Conservation (phyloP, 1,140 invertebrate genomes). For the Drosophila ironensis region DNA sequence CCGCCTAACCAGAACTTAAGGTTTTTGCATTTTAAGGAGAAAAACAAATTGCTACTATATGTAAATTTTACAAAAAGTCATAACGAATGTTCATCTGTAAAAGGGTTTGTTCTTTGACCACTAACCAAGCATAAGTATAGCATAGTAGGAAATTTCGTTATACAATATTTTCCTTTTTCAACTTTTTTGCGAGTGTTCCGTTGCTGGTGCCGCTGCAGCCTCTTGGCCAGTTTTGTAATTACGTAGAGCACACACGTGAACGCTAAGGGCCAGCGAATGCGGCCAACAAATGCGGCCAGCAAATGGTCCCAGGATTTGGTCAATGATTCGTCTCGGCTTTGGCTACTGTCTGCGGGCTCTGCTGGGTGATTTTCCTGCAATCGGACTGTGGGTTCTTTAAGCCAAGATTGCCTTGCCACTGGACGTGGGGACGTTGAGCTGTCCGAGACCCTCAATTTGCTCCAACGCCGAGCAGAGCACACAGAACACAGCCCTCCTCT, state of each 20-base stretch:
- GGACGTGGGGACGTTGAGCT: neutral
- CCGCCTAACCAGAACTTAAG: neutral
- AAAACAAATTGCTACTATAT: no score
- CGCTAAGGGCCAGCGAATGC: constrained; percentile 32
- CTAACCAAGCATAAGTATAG: no score
- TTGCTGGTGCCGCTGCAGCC: neutral
- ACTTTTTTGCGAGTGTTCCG: constrained; percentile 1
- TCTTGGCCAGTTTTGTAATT: constrained; percentile 40
- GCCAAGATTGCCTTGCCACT: constrained; percentile 33
- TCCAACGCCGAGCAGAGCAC: neutral
- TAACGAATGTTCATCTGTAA: no score
- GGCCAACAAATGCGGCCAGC: constrained; percentile 2
- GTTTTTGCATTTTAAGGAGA: no score
- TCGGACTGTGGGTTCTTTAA: constrained; percentile 15
- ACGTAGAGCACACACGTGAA: constrained; percentile 39
- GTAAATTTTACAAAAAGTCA: no score
- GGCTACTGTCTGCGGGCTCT: constrained; percentile 27
- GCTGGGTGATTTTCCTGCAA: constrained; percentile 5
- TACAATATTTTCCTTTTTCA: no score
- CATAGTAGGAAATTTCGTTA: no score
- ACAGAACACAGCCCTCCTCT: neutral
- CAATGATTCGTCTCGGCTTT: constrained; percentile 33
- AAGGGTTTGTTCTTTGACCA: no score
- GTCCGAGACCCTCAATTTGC: constrained; percentile 27
- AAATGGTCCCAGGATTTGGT: constrained; percentile 34